These are phyloP conservation scores for Neogale vison DNA, from an alignment of 2,113 vertebrate species.

Conservation along the genomic window DNA sequence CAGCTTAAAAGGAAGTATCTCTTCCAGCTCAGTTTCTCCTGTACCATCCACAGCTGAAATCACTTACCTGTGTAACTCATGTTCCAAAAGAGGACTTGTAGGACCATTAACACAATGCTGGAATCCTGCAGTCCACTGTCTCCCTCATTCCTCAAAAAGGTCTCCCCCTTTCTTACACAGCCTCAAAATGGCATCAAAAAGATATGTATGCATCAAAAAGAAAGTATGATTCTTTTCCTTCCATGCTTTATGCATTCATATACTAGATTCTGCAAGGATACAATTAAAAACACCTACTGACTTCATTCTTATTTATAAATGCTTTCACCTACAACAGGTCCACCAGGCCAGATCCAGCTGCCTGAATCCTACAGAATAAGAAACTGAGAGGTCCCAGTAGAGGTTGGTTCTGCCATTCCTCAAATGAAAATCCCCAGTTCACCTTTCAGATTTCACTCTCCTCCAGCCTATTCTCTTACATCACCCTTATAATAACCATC, in stretches of 20 bases:
- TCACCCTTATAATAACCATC: not conserved
- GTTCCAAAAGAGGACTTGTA: not conserved
- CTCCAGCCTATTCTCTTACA: not conserved
- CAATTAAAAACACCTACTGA: constrained; percentile 16
- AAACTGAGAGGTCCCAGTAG: not conserved
- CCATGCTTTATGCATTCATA: constrained; percentile 26
- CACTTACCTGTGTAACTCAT: constrained; percentile 3
- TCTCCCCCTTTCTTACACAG: not conserved
- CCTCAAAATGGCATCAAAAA: constrained; percentile 35
- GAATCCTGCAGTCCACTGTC: not conserved
- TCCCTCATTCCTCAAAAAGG: constrained; percentile 11
- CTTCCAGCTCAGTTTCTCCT: not conserved
- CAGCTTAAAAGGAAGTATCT: not conserved
- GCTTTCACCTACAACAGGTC: constrained; percentile 2
- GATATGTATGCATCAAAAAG: not conserved
- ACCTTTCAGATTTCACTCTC: not conserved
- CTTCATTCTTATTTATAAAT: not conserved
- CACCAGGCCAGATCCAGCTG: not conserved
- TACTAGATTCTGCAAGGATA: not conserved
- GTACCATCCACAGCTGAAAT: not conserved
- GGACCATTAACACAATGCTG: not conserved
- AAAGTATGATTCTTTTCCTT: not conserved
- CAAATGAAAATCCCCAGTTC: not conserved
- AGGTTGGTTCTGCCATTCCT: not conserved
- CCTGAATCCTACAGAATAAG: not conserved